Evolutionary conservation across 2,113 vertebrate genomes (phyloP).

Genomic region (Numenius arquata): DNA sequence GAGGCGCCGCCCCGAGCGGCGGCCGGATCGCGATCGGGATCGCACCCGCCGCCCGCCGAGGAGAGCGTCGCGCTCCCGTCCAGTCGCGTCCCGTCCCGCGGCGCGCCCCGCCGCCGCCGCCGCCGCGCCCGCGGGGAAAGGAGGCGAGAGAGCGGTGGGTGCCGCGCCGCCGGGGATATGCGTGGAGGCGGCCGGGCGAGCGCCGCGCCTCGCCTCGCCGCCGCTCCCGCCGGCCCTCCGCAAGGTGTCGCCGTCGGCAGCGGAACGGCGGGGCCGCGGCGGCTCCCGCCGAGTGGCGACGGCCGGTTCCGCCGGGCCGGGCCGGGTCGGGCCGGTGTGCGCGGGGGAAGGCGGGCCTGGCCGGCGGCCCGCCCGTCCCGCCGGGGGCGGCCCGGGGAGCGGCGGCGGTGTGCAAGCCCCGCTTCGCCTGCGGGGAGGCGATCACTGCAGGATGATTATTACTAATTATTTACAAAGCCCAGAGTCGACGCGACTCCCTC

Average conservation of each 20-base stretch:
- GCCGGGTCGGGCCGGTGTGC: not conserved
- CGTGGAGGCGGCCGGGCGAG: not conserved
- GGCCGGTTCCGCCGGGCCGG: not conserved
- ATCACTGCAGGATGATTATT: not conserved
- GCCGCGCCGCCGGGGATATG: not conserved
- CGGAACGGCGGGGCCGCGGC: not conserved
- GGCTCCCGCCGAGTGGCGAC: not conserved
- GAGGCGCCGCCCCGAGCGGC: slow-evolving; percentile 33
- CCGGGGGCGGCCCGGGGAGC: not conserved
- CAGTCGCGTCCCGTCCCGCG: not conserved
- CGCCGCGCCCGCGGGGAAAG: not conserved
- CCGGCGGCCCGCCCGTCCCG: not conserved
- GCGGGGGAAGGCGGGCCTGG: not conserved
- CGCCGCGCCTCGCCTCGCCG: not conserved
- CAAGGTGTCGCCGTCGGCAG: slow-evolving; percentile 74
- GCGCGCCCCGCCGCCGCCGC: not conserved
- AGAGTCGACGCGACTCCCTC: not conserved
- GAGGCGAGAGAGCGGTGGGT: not conserved
- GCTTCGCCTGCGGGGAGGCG: not conserved
- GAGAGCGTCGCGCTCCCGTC: not conserved
- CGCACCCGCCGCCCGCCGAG: not conserved
- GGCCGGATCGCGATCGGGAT: not conserved
- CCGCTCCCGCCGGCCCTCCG: slow-evolving; percentile 36
- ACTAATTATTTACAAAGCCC: not conserved
- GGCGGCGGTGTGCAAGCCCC: not conserved